Evolutionary conservation across 2,113 vertebrate species (phyloP).

Genomic region (Indri indri): DNA sequence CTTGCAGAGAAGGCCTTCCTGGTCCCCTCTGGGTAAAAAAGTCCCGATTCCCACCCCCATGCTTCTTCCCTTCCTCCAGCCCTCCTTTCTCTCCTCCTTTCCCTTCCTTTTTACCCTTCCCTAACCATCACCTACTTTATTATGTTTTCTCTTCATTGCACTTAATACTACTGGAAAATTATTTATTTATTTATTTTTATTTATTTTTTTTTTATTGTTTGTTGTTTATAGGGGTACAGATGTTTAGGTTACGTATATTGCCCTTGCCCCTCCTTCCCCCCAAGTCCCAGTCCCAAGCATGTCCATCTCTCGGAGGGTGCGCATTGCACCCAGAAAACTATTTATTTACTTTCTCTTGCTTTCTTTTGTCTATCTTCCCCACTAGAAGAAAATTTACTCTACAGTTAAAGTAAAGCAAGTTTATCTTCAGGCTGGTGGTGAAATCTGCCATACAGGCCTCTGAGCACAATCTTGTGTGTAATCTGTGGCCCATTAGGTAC

Average conservation of each 20-base stretch:
- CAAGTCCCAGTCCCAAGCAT: too few species aligned
- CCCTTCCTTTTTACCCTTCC: not conserved
- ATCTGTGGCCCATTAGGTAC: not conserved
- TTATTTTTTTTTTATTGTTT: too few species aligned
- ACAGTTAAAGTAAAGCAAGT: not conserved
- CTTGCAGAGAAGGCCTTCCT: not conserved
- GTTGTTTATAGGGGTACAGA: too few species aligned
- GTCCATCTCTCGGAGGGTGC: too few species aligned
- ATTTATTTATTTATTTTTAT: not conserved
- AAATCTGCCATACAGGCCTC: not conserved
- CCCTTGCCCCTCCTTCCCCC: too few species aligned
- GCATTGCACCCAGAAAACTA: too few species aligned
- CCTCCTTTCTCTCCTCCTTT: not conserved
- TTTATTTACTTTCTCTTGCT: not conserved
- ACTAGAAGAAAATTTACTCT: not conserved
- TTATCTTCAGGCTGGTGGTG: not conserved
- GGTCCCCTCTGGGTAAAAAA: not conserved
- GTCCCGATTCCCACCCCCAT: fast-evolving
- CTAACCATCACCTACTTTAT: too few species aligned
- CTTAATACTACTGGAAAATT: not conserved
- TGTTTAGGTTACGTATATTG: too few species aligned
- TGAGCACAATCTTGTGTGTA: not conserved
- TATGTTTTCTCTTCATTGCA: not conserved
- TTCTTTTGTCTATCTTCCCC: not conserved
- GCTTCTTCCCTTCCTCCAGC: not conserved